These are phyloP conservation scores for Carduelis carduelis DNA, from an alignment of 2,797 vertebrate species.

Conservation along the genomic window DNA sequence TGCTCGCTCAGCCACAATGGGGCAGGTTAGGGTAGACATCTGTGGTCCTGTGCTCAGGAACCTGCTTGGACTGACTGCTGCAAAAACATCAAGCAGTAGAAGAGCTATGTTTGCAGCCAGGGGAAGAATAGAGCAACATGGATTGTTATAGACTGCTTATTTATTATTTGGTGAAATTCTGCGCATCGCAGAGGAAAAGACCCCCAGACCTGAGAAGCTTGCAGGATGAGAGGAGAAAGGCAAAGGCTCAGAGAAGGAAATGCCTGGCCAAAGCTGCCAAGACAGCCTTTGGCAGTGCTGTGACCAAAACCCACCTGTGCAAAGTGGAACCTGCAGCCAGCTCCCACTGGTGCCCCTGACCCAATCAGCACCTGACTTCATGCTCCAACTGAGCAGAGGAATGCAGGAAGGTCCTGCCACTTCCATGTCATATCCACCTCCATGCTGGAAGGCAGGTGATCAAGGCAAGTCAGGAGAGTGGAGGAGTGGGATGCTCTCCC, in stretches of 20 bases:
- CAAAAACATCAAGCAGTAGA: background rate
- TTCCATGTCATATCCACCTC: accelerated
- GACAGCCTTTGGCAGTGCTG: background rate
- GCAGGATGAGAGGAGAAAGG: background rate
- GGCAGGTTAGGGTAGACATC: background rate
- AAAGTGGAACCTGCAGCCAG: background rate
- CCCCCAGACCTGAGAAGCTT: background rate
- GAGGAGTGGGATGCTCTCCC: background rate
- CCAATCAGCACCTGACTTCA: accelerated
- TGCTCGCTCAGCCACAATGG: background rate
- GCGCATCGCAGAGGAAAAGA: background rate
- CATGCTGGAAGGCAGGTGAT: accelerated
- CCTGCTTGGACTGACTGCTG: background rate
- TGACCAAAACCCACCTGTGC: background rate
- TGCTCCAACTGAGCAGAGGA: accelerated
- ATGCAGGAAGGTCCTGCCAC: background rate
- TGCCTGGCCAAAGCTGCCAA: background rate
- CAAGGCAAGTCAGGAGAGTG: accelerated
- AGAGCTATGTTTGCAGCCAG: background rate
- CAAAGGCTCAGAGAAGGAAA: background rate
- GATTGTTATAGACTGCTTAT: background rate
- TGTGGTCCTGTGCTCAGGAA: background rate
- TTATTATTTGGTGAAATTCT: background rate
- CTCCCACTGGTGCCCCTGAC: accelerated
- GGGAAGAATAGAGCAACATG: background rate